Base-by-base conservation (phyloP, 2,113 vertebrate species). In the Thamnaconus septentrionalis region DNA sequence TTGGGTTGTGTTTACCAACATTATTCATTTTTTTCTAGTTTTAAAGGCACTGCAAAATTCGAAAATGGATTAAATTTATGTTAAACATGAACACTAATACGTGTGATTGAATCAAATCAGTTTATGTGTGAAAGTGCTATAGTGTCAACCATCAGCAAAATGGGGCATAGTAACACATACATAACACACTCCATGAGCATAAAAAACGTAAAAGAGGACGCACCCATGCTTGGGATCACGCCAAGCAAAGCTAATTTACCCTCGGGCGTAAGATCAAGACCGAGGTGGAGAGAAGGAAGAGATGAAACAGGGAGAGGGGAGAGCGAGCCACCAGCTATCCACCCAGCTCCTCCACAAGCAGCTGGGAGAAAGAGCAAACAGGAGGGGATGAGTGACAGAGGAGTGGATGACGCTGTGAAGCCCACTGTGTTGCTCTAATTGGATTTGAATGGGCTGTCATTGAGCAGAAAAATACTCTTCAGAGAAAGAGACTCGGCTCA, bases 401-500 rank as follows among this genome's bases (percentile, higher is more conserved):
- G 81, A 85, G 84, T 87, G 79, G 80, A 73, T 67, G 75, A 85
- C 56, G 75, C 74, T 71, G 58, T 47, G 71, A 73, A 82, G 67
- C 66, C 57, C 67, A 81, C 65, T 78, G 70, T 83, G 78, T 80
- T 65, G 71, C 78, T 68, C 76, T 88, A 87, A 90, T 87, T 88
- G 80, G 83, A 88, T 84, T 85, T 87, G 84, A 90, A 87, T 81
- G 74, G 82, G 56, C 46, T 76, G 74, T 85, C 80, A 82, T 76
- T 85, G 71, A 76, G 69, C 67, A 54, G 58, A 69, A 80, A 83
- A 81, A 80, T 56, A 74, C 72, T 9, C 6, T 47, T 7, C 46
- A 6, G 6, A 47, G 6, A 47, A 47, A 47, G 9, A 47, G 6
- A 47, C 9, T 7, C 76, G 75, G 18, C 18, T 31, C 18, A 2